phyloP scores from a whole-genome alignment of 35 echinoderm and acorn worm species.

The Heliocidaris tuberculata region DNA sequence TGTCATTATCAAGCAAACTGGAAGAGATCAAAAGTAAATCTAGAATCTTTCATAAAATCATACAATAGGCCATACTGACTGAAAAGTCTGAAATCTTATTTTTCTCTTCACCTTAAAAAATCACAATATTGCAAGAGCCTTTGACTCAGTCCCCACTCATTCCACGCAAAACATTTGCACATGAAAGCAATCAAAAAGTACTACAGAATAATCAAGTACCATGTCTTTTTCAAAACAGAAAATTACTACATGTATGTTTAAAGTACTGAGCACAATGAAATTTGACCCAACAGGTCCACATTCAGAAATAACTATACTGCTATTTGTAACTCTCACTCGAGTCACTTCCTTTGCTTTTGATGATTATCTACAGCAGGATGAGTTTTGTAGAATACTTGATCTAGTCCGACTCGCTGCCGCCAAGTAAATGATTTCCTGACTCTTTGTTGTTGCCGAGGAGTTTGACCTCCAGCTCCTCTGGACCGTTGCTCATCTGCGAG shows the following conservation, averaged over 20 bases:
- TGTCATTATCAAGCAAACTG: too few species aligned
- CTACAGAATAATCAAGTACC: neutral
- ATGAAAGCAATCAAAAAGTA: neutral
- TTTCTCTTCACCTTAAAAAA: neutral
- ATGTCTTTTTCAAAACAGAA: neutral
- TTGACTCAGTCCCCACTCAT: neutral
- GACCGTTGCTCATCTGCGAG: slow-evolving; percentile 55
- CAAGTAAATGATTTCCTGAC: neutral
- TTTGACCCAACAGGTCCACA: neutral
- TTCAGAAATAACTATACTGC: neutral
- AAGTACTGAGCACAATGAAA: neutral
- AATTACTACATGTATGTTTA: neutral
- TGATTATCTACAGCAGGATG: too few species aligned
- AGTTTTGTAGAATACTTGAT: neutral
- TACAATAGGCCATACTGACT: neutral
- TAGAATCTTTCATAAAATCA: neutral
- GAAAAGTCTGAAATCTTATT: neutral
- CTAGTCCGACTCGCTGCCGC: slow-evolving; percentile 17
- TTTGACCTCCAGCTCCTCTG: slow-evolving; percentile 72
- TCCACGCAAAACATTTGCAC: neutral
- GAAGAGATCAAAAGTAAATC: too few species aligned
- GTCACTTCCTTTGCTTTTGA: neutral
- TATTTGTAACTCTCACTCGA: neutral
- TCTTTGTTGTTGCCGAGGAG: slow-evolving; percentile 54
- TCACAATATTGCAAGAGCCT: neutral